Evolutionary conservation across 2,113 vertebrate species (phyloP).

Genomic region (Catagonus wagneri): DNA sequence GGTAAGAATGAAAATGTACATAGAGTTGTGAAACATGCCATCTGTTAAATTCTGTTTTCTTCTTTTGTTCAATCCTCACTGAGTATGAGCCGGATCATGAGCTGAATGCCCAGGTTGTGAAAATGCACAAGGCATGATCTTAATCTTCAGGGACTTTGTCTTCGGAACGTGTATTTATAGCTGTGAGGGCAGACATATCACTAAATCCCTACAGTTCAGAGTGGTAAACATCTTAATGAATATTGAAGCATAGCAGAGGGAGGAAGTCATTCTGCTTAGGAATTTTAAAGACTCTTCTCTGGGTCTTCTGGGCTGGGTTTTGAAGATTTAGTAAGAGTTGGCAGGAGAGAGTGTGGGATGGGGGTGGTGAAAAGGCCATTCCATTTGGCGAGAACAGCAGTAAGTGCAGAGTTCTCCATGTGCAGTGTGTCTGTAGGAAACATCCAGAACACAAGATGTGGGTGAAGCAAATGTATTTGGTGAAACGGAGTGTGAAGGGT

Average conservation of each 20-base stretch:
- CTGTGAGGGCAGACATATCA: background rate
- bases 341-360: background rate
- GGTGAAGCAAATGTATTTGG: background rate
- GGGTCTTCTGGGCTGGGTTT: background rate
- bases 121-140: background rate
- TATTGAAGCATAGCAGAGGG: background rate
- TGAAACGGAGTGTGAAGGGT: background rate
- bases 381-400: background rate
- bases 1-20: conserved; percentile 87
- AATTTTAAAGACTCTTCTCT: background rate
- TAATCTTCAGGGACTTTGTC: conserved; percentile 25
- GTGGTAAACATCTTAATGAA: conserved; percentile 20
- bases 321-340: conserved; percentile 37
- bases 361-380: background rate
- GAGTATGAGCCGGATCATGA: background rate
- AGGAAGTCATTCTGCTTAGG: background rate
- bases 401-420: background rate
- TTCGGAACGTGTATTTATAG: conserved; percentile 19
- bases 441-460: background rate
- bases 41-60: background rate
- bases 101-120: conserved; percentile 4
- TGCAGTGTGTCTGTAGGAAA: background rate
- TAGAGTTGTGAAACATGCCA: background rate
- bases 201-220: background rate
- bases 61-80: background rate